Base-by-base conservation (phyloP, 2,888 invertebrate genomes). In the Nesidiocoris tenuis region DNA sequence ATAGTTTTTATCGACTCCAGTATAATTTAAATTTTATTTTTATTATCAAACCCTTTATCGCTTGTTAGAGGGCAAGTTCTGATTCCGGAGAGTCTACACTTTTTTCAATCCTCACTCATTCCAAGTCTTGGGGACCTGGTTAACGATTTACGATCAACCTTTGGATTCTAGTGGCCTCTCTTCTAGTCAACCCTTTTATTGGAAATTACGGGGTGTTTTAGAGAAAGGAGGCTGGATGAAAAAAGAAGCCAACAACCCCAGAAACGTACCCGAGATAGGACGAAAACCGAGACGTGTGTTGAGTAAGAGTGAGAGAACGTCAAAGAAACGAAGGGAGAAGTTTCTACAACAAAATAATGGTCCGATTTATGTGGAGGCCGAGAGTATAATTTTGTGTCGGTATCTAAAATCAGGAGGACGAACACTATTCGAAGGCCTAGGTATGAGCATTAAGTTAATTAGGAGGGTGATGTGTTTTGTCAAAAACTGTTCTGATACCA, bases 71-170 rank as follows among this genome's bases (percentile, higher is more conserved):
- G 65, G 7, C 25, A 39, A 65, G 65, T 24, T 7, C 12, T 65
- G 65, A 65, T 39, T 18, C 25, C 65, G 65, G 65, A 65, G 65
- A 65, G 65, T 65, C 65, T 19, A n/a, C 39, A 17, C 54, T 66
- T 67, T 67, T 67, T 67, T 55, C 67, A 21, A 12, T 67, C 65
- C 39, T 1, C 7, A 7, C 9, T 19, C 39, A 39, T 12, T n/a
- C n/a, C 9, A 65, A 65, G 39, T 54, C 65, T 39, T 65, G 21
- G 39, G 54, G 22, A 22, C 67, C 56, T 54, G 22, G 5, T 19
- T 16, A n/a, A 67, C 67, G 55, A 70, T 70, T 70, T 70, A 70
- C 70, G 70, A 70, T 18, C 70, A 24, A 59, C 70, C 70, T 70
- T 70, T 24, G 57, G 70, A 68, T 70, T 59, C 70, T 22, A 24